Base-by-base conservation (phyloP, 2,797 vertebrate species). In the Myotis myotis region DNA sequence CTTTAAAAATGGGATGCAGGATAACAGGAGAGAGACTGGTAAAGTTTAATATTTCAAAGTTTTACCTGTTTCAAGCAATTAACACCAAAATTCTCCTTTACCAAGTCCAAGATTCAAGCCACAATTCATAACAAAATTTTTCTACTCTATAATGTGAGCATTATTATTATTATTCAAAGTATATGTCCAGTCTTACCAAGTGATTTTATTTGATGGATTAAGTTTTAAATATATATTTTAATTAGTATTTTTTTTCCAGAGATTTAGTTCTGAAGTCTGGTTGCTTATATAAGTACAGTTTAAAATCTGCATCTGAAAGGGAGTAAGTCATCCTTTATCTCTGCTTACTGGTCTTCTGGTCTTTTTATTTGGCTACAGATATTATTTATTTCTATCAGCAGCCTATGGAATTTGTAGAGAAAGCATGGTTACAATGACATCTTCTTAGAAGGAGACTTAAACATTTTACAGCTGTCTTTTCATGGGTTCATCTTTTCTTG, bases 251-350 rank as follows among this genome's bases (percentile, higher is more conserved):
- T 25, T 36, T 20, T 25, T 22, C 11, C 28, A 60, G 33, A 47
- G 23, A 36, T 87, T 87, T 51, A 51, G 30, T 53, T 93, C 25
- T 80, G 47, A 70, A 75, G 49, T 74, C 36, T 68, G 11, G 33
- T 51, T 86, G 8, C 20, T 92, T 86, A 76, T 72, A 51, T 51
- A 23, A 66, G 80, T 75, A 25, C 12, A 66, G 13, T 81, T 81
- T 75, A 86, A 92, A 92, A 89, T 72, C 13, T 93, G n/a, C 71
- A 78, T 95, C 57, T 68, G 66, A 72, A 70, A 71, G 47, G 60
- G 25, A 66, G n/a, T 1, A 74, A 76, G 23, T 41, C 38, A 87
- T 49, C 1, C 8, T 16, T 83, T 79, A 83, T 33, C 10, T 91
- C 49, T 95, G 25, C 23, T 62, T 55, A 22, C 79, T 30, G 8